Conservation (phyloP, 2,888 invertebrate species). For the Kuschelorhynchus macadamiae region DNA sequence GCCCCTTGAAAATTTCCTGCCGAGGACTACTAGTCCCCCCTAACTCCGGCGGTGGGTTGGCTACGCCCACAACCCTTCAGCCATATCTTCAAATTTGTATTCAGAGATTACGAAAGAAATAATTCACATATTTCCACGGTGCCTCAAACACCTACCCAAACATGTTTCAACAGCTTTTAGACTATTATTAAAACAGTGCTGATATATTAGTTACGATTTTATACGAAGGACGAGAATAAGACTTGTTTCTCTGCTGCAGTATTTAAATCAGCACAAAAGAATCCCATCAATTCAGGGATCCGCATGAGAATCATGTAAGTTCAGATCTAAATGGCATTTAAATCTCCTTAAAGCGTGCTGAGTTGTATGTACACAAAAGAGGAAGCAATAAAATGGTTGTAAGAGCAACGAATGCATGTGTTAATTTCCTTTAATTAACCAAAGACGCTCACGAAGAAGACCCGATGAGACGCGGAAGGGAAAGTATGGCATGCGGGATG, state of each 20-base stretch:
- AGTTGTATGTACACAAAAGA: conserved; percentile 44
- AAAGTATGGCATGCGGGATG: conserved; percentile 20
- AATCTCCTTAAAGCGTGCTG: conserved; percentile 43
- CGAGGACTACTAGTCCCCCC: no score
- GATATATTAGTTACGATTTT: no score
- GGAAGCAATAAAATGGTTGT: conserved; percentile 46
- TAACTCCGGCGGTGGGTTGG: no score
- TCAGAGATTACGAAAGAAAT: no score
- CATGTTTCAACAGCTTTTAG: no score
- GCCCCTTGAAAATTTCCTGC: no score
- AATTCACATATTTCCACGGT: no score
- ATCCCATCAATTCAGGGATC: conserved; percentile 13
- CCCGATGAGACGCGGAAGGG: conserved; percentile 24
- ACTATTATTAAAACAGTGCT: no score
- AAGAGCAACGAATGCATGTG: conserved; percentile 43
- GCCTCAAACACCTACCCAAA: no score
- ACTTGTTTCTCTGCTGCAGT: not conserved
- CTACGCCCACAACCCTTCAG: no score
- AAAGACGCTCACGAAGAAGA: conserved; percentile 40
- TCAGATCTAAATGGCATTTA: conserved; percentile 41
- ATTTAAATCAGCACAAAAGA: conserved; percentile 8
- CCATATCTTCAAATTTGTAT: no score
- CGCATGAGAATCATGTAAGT: conserved; percentile 33
- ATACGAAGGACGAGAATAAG: no score
- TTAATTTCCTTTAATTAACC: conserved; percentile 45